Evolutionary conservation across 2,113 vertebrate species (phyloP), one percentile per base, ranked within the genome.

Genomic region (Nymphicus hollandicus): DNA sequence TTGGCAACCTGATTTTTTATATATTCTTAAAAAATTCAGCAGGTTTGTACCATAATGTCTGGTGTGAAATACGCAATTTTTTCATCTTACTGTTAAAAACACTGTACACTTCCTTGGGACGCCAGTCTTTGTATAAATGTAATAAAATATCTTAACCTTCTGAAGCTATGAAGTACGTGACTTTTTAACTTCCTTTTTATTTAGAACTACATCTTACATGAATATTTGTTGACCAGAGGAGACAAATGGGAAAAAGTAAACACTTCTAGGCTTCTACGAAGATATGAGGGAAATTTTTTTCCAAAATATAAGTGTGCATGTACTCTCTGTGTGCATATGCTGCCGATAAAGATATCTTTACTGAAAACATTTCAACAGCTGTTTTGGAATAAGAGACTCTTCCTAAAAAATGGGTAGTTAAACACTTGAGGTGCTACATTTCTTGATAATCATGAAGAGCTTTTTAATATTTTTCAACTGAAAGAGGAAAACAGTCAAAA

Each of bases 291-390:
- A 61, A 13, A 24, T 11, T 35, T 6, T 35, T 55, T n/a, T 23
- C n/a, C 55, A 9, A 56, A 74, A 24, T 41, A 31, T 11, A 6
- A 60, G 2, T 14, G 4, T 70, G 10, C 37, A 18, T 44, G 3
- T 53, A 50, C 0, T 0, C 3, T 2, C 6, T 16, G 2, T 37
- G 9, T 64, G 13, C 58, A 37, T 25, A 35, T 46, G 5, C 44
- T 33, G 8, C 82, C 7, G 24, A 49, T 15, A 29, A 20, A 47
- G 4, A 28, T 13, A 43, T 1, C 1, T 72, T 35, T 80, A 80
- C 47, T 80, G 25, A 84, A 11, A 74, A 58, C 19, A 27, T 2
- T 35, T 81, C 24, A 56, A 49, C 11, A 53, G 15, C 6, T 61
- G 22, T 86, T 90, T 93, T 65, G 39, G 85, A 86, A 70, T 33